phyloP scores from a whole-genome alignment of 2,113 vertebrate species.

The Peromyscus californicus region DNA sequence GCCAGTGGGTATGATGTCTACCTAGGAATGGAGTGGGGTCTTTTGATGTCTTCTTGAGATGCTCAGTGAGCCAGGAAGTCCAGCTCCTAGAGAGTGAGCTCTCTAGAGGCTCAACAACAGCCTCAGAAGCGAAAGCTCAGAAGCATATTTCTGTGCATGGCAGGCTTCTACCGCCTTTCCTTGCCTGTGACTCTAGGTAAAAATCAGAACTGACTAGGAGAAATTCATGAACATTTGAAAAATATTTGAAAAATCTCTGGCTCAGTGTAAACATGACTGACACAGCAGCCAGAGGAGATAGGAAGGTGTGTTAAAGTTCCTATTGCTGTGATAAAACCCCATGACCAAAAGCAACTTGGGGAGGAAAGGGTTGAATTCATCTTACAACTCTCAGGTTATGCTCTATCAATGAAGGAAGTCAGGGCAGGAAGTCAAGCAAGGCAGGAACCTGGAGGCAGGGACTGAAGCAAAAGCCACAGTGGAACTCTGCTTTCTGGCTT shows the following conservation, averaged over 20 bases:
- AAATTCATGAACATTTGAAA: conserved; percentile 27
- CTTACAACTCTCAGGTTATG: background rate
- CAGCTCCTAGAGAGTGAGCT: background rate
- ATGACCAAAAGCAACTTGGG: background rate
- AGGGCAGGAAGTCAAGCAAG: background rate
- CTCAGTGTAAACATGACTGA: conserved; percentile 8
- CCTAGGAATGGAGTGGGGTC: background rate
- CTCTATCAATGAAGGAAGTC: background rate
- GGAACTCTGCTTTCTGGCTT: background rate
- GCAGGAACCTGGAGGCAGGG: background rate
- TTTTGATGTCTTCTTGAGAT: background rate
- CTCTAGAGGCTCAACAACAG: background rate
- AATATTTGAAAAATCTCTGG: conserved; percentile 31
- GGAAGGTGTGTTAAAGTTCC: background rate
- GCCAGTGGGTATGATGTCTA: background rate
- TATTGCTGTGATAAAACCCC: background rate
- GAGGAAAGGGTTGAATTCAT: background rate
- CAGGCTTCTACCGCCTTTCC: background rate
- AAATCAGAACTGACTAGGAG: conserved; percentile 46
- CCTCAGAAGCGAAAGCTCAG: background rate
- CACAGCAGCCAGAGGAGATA: background rate
- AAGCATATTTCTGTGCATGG: background rate
- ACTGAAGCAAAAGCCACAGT: background rate
- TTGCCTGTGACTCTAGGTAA: background rate
- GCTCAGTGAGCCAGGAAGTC: background rate